Conservation (phyloP, 2,113 vertebrate species). For the Romanogobio albipinnatus region DNA sequence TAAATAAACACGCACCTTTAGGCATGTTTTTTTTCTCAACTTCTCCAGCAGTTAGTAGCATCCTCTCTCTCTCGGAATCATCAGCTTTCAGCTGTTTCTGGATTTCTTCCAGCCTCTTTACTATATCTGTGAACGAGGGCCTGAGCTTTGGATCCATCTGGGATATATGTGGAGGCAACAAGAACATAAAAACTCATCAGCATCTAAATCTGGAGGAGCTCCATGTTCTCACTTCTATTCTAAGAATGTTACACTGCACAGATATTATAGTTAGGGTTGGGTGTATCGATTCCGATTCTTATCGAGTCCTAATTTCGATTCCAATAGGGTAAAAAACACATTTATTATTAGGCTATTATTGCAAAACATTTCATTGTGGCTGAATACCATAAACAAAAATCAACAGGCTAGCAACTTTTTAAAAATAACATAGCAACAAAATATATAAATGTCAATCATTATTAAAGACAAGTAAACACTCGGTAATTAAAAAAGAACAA, state of each 20-base stretch:
- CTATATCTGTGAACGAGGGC: conserved; percentile 89
- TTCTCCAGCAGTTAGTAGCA: conserved; percentile 66
- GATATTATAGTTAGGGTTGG: neutral
- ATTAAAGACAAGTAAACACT: too few relatives aligned
- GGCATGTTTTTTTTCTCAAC: conserved; percentile 78
- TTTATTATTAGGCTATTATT: too few relatives aligned
- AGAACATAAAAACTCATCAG: conserved; percentile 8
- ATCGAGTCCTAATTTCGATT: too few relatives aligned
- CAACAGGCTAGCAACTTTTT: too few relatives aligned
- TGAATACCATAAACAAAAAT: too few relatives aligned
- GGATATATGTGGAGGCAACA: neutral
- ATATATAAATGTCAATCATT: too few relatives aligned
- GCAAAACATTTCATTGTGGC: too few relatives aligned
- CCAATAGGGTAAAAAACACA: too few relatives aligned
- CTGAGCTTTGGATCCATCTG: conserved; percentile 97
- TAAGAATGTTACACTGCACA: conserved; percentile 1
- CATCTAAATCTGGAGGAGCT: conserved; percentile 3
- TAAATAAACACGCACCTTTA: conserved; percentile 79
- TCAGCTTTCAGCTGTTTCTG: conserved; percentile 80
- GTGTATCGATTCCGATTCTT: too few relatives aligned
- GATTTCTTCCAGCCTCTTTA: conserved; percentile 84
- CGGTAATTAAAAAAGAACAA: too few relatives aligned
- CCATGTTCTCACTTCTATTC: neutral
- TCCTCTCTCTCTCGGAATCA: conserved; percentile 79
- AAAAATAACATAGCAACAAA: too few relatives aligned